Percentiles rank a stretch among this genome's conserved stretches.
Conservation (phyloP, 2,113 vertebrate genomes). For the Trogon surrucura region DNA sequence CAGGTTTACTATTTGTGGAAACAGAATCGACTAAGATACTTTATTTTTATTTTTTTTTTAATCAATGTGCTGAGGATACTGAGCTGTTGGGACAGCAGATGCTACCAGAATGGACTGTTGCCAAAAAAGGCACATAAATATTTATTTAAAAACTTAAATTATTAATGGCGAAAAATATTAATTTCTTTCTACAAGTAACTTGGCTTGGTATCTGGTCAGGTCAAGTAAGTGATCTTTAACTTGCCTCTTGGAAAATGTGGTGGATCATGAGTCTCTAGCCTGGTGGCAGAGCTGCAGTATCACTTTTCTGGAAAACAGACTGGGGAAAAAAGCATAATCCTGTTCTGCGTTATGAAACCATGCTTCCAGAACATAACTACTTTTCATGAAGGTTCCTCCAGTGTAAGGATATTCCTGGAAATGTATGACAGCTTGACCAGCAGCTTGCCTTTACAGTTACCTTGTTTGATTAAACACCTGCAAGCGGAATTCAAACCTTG, state of each 20-base stretch:
- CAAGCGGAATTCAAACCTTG: conserved; percentile 48
- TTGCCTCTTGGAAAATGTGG: conserved; percentile 33
- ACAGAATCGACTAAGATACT: conserved; percentile 88
- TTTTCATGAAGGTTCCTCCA: conserved; percentile 32
- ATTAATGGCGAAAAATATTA: conserved; percentile 79
- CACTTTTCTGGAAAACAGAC: conserved; percentile 1
- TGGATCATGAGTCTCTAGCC: neutral
- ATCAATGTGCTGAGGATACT: conserved; percentile 60
- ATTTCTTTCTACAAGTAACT: conserved; percentile 63
- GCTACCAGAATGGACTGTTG: conserved; percentile 63
- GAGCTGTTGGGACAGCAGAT: conserved; percentile 52
- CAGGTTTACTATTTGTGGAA: conserved; percentile 97
- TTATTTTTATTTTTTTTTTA: neutral
- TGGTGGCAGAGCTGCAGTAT: conserved; percentile 9
- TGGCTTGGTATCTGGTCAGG: conserved; percentile 60
- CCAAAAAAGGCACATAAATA: conserved; percentile 77
- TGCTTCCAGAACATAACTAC: conserved; percentile 51
- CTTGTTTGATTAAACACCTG: conserved; percentile 41
- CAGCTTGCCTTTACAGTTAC: conserved; percentile 35
- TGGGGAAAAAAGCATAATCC: neutral
- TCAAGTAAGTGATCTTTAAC: conserved; percentile 46
- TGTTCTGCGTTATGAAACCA: neutral
- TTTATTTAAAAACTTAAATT: conserved; percentile 90
- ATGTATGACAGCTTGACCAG: conserved; percentile 17
- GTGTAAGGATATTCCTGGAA: conserved; percentile 51